A percentile compares a stretch with the other conserved stretches of the same genome.
Conservation (phyloP, 2,888 invertebrate species). For the Papilio gigon region DNA sequence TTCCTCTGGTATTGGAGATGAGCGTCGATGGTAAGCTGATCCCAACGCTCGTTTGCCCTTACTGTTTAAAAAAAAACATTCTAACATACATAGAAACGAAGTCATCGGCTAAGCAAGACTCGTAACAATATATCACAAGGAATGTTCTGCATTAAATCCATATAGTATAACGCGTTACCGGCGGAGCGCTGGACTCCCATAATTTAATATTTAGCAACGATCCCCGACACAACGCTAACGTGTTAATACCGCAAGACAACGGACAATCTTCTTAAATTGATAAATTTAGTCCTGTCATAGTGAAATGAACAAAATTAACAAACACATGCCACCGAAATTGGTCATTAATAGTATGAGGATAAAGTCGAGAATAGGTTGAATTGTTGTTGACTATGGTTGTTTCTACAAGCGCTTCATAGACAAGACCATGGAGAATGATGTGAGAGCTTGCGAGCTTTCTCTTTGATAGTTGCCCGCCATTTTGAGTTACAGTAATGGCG, state of each 20-base stretch:
- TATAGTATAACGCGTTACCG: conserved; percentile 49
- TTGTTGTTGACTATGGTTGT: conserved; percentile 52
- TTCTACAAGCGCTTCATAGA: conserved; percentile 66
- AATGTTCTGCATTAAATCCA: conserved; percentile 34
- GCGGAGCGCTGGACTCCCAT: conserved; percentile 58
- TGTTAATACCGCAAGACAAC: conserved; percentile 73
- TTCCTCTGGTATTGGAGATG: too few species aligned
- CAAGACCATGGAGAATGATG: conserved; percentile 77
- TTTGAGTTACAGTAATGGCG: conserved; percentile 79
- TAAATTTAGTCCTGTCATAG: conserved; percentile 72
- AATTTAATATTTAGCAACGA: conserved; percentile 72
- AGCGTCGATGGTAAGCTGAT: too few species aligned
- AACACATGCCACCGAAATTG: conserved; percentile 41
- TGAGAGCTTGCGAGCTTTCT: conserved; percentile 77
- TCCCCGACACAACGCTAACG: conserved; percentile 64
- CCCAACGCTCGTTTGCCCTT: too few species aligned
- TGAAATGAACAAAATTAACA: conserved; percentile 56
- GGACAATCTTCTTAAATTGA: conserved; percentile 76
- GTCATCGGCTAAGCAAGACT: background rate
- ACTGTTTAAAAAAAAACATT: too few species aligned
- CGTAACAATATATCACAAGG: background rate
- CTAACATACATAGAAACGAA: background rate
- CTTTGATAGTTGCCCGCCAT: conserved; percentile 80
- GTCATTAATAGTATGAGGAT: conserved; percentile 47
- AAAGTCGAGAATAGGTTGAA: conserved; percentile 49